These are phyloP conservation scores for Rhinoderma darwinii DNA, from an alignment of 2,113 vertebrate species.

Conservation along the genomic window DNA sequence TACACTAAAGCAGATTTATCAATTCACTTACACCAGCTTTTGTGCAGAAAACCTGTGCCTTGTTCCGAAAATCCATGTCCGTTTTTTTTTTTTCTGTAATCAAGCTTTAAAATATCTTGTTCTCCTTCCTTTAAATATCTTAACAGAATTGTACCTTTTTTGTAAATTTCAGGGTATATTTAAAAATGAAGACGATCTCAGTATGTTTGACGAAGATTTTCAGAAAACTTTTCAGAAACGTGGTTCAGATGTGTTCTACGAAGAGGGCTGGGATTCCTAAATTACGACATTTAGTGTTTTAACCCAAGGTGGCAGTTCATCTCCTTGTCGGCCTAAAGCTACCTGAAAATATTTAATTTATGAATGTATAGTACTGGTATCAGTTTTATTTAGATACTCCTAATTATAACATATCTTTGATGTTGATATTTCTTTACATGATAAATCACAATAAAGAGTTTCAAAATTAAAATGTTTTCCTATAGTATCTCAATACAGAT, in stretches of 20 bases:
- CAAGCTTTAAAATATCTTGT: not conserved
- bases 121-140: not conserved
- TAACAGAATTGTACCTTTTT: not conserved
- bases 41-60: not conserved
- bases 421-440: not conserved
- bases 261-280: slow-evolving; percentile 68
- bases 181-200: slow-evolving; percentile 79
- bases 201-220: slow-evolving; percentile 89
- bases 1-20: not conserved
- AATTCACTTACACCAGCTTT: not conserved
- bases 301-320: slow-evolving; percentile 71
- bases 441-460: not conserved
- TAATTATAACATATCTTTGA: not conserved
- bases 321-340: not conserved
- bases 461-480: not conserved
- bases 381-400: not conserved
- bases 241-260: slow-evolving; percentile 63
- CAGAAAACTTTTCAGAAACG: slow-evolving; percentile 76
- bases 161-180: slow-evolving; percentile 81
- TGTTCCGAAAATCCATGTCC: too few species aligned
- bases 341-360: not conserved
- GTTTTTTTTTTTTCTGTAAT: not conserved
- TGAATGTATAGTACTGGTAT: not conserved
- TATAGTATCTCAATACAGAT: not conserved
- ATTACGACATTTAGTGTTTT: not conserved